A percentile compares a stretch with the other conserved stretches of the same genome.
Conservation (phyloP, 1,140 invertebrate genomes). For the Orius laevigatus region DNA sequence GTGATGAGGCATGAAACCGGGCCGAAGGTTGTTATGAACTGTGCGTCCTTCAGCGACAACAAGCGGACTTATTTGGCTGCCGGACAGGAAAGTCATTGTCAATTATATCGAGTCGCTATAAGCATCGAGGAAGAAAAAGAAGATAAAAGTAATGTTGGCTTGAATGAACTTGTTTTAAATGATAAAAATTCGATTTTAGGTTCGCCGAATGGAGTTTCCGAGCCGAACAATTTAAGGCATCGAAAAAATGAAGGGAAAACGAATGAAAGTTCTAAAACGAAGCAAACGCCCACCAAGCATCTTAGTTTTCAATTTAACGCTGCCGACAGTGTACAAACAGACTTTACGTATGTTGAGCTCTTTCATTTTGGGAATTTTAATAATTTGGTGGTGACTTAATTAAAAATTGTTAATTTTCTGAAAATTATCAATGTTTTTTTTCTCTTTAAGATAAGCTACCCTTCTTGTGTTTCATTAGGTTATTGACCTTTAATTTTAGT, state of each 20-base stretch:
- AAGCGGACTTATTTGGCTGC: slow-evolving; percentile 64
- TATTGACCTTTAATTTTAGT: slow-evolving; percentile 23
- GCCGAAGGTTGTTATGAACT: slow-evolving; percentile 81
- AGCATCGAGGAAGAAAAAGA: slow-evolving; percentile 15
- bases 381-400: slow-evolving; percentile 3
- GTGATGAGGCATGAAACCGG: slow-evolving; percentile 77
- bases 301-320: slow-evolving; percentile 55
- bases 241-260: slow-evolving; percentile 26
- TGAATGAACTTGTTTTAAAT: neutral
- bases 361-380: too few species aligned
- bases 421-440: too few species aligned
- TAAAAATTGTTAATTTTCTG: too few species aligned
- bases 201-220: slow-evolving; percentile 8
- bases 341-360: slow-evolving; percentile 42
- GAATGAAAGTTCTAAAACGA: slow-evolving; percentile 25
- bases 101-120: slow-evolving; percentile 55
- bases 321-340: slow-evolving; percentile 60
- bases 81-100: slow-evolving; percentile 82
- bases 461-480: slow-evolving; percentile 1
- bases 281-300: slow-evolving; percentile 22
- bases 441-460: too few species aligned
- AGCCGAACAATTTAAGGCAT: slow-evolving; percentile 11
- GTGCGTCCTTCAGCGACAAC: slow-evolving; percentile 46
- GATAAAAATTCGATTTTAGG: neutral
- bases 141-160: neutral